These are phyloP conservation scores for Clytia hemisphaerica DNA, from an alignment of 30 jellyfish, hydroid and myxozoan genomes.

Conservation along the genomic window DNA sequence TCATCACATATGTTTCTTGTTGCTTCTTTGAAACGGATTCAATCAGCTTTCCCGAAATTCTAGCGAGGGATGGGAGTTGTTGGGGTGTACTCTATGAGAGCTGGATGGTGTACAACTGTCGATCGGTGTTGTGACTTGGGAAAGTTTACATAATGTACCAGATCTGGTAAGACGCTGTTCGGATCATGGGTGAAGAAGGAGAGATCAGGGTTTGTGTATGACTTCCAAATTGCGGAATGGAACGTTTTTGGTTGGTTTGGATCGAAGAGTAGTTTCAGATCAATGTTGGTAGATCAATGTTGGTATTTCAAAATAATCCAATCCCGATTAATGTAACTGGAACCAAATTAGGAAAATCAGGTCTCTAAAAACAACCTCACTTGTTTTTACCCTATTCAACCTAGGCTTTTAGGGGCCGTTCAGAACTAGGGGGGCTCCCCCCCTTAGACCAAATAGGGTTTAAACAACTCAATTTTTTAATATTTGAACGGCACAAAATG, in stretches of 20 bases:
- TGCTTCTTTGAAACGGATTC: constrained; percentile 4
- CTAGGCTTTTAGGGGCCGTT: too few species aligned
- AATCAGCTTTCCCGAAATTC: neutral
- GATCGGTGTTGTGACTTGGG: neutral
- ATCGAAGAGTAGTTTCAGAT: constrained; percentile 1
- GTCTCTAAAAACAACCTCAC: too few species aligned
- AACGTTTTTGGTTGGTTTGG: constrained; percentile 8
- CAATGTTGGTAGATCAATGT: neutral
- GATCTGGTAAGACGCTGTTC: neutral
- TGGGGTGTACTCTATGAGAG: constrained; percentile 3
- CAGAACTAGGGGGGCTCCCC: too few species aligned
- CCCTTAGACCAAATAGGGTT: too few species aligned
- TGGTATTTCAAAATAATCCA: too few species aligned
- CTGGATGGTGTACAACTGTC: neutral
- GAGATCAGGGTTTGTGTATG: constrained; percentile 18
- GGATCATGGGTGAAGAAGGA: constrained; percentile 15
- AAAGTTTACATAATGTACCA: too few species aligned
- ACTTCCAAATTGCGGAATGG: constrained; percentile 4
- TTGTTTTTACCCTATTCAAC: too few species aligned
- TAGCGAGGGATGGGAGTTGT: constrained; percentile 1
- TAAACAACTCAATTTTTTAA: too few species aligned
- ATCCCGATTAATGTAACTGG: too few species aligned
- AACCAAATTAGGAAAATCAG: too few species aligned
- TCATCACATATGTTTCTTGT: constrained; percentile 4
- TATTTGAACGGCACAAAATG: too few species aligned